Evolutionary conservation across 2,888 invertebrate species (phyloP), one percentile per base, ranked within the genome.

Genomic region (Phoenoteleia sp.): DNA sequence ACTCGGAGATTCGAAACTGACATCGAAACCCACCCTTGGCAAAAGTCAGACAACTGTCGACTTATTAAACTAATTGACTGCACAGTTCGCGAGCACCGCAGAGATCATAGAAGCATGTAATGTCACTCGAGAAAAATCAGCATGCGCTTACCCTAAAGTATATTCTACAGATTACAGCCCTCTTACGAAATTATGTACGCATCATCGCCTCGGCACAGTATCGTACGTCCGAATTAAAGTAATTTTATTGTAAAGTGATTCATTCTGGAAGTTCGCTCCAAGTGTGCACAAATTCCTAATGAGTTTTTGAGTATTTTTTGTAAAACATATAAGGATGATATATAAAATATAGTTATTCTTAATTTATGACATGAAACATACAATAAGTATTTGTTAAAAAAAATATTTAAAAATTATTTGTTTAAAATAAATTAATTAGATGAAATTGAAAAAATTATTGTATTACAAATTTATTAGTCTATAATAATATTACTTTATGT

Each of bases 41-140:
- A 86, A 87, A 88, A 88, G 88, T 89, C 91, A 90, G 87, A 91
- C 91, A 93, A 93, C 93, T 93, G 93, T 93, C 92, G 91, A 90
- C 92, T 92, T 93, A 93, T 93, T 93, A 93, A 92, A 93, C 92
- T 93, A 93, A 93, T 93, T 93, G 93, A 93, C 92, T 91, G 91
- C 92, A 79, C 91, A 91, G 92, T 91, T 91, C 91, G 92, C 89
- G 89, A 88, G 88, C 86, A 88, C 89, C 90, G 83, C 91, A 89
- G 87, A 87, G 86, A 87, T 86, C 81, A 85, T 85, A 77, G 23
- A 79, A 56, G 67, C 81, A 81, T 81, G 76, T 83, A 85, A 81
- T 84, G 83, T 75, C 81, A 67, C 79, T 42, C 15, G 71, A 83
- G 72, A 79, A 79, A 84, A 84, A 84, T 80, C 74, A 60, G 75